These are phyloP conservation scores for Fissipunctia ypsillon DNA, from an alignment of 2,888 invertebrate species.

Conservation along the genomic window DNA sequence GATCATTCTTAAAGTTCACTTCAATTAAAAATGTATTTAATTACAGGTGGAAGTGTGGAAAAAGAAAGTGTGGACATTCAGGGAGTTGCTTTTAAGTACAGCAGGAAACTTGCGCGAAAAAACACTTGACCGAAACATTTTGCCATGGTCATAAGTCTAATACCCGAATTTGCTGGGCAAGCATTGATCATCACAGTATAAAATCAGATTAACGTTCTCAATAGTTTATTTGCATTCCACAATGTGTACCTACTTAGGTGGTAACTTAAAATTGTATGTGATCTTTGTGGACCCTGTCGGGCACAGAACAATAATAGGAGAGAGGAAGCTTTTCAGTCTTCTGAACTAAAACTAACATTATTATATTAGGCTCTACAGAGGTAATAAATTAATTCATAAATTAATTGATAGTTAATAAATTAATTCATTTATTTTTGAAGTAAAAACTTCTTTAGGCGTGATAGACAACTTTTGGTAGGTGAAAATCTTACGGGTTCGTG, in stretches of 20 bases:
- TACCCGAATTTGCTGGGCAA: neutral
- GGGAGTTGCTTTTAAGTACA: neutral
- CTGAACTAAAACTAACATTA: too few species aligned
- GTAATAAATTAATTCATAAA: too few species aligned
- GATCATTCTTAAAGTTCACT: slow-evolving; percentile 31
- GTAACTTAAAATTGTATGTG: too few species aligned
- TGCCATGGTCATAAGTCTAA: too few species aligned
- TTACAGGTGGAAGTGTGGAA: neutral
- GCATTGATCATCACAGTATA: neutral
- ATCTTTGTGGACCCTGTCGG: too few species aligned
- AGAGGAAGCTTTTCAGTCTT: too few species aligned
- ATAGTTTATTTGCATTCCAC: neutral
- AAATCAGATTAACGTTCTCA: neutral
- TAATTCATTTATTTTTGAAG: too few species aligned
- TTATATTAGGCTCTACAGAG: neutral
- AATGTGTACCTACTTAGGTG: neutral
- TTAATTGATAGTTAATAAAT: neutral
- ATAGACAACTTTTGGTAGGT: too few species aligned
- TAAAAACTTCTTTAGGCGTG: too few species aligned
- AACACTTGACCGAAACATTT: neutral
- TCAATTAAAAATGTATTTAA: slow-evolving; percentile 14
- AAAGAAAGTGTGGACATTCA: neutral
- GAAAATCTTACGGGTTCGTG: too few species aligned
- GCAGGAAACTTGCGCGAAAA: neutral
- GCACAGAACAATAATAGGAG: too few species aligned